A percentile compares a stretch with the other conserved stretches of the same genome.
These are phyloP conservation scores for Macrotus californicus DNA, from an alignment of 2,113 vertebrate species.

Conservation along the genomic window DNA sequence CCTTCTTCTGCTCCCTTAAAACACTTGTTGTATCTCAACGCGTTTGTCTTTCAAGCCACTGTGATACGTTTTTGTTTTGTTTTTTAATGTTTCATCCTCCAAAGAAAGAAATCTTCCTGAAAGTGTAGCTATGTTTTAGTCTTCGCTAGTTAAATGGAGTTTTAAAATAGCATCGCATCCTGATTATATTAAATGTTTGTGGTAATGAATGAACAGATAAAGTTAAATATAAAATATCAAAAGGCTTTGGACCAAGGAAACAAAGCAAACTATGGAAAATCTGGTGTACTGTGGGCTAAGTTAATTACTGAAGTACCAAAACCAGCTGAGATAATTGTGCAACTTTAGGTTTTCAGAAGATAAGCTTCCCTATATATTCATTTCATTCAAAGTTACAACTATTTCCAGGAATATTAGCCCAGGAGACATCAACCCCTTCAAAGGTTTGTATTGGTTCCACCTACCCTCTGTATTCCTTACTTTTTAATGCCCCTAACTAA, in stretches of 20 bases:
- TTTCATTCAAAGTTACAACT: background rate
- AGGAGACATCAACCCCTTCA: background rate
- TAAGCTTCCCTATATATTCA: background rate
- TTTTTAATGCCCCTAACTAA: background rate
- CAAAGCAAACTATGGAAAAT: background rate
- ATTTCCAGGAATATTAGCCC: constrained; percentile 25
- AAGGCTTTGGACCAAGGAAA: constrained; percentile 4
- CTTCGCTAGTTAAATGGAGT: background rate
- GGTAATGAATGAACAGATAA: background rate
- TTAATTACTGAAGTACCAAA: background rate
- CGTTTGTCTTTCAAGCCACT: background rate
- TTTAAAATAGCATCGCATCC: background rate
- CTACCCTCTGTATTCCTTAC: background rate
- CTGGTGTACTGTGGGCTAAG: background rate
- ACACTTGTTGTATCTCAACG: background rate
- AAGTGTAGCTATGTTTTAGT: background rate
- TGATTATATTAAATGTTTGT: background rate
- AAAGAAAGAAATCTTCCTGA: background rate
- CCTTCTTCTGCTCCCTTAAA: background rate
- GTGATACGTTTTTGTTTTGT: background rate
- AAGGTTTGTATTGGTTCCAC: background rate
- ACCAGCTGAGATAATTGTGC: background rate
- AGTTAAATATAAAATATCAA: background rate
- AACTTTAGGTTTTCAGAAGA: background rate
- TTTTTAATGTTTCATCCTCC: background rate